Conservation (phyloP, 2,797 vertebrate species). For the Syncerus caffer region DNA sequence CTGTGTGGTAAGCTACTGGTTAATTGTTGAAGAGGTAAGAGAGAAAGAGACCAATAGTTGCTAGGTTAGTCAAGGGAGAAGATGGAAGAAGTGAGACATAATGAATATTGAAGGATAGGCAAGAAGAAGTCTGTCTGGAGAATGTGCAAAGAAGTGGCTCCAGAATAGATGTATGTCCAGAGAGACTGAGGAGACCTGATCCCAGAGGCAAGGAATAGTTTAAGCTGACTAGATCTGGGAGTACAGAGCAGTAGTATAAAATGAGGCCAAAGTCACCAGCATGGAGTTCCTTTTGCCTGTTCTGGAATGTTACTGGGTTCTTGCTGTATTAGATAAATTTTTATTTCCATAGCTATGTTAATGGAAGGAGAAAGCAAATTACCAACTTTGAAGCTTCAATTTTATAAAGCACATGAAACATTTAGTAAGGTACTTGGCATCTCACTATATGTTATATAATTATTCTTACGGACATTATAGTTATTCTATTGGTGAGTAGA, state of each 20-base stretch:
- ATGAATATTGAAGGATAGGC: background rate
- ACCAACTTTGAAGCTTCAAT: background rate
- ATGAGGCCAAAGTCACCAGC: background rate
- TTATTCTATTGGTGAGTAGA: background rate
- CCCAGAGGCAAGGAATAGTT: background rate
- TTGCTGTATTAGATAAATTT: background rate
- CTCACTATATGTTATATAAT: background rate
- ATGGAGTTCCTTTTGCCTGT: too few species aligned
- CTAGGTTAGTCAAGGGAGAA: background rate
- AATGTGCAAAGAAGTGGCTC: background rate
- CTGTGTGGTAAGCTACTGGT: background rate
- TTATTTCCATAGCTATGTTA: background rate
- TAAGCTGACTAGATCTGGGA: background rate
- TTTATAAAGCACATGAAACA: background rate
- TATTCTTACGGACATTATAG: background rate
- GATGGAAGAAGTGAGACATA: background rate
- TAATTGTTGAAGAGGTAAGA: background rate
- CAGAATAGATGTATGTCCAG: too few species aligned
- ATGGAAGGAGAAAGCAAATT: background rate
- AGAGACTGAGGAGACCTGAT: background rate
- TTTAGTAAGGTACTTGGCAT: background rate
- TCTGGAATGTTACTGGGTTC: background rate
- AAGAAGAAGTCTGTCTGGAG: background rate
- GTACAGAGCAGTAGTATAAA: background rate
- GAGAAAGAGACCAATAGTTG: background rate